phyloP scores from a whole-genome alignment of 2,888 invertebrate genomes.

The Pediacus dermestoides region DNA sequence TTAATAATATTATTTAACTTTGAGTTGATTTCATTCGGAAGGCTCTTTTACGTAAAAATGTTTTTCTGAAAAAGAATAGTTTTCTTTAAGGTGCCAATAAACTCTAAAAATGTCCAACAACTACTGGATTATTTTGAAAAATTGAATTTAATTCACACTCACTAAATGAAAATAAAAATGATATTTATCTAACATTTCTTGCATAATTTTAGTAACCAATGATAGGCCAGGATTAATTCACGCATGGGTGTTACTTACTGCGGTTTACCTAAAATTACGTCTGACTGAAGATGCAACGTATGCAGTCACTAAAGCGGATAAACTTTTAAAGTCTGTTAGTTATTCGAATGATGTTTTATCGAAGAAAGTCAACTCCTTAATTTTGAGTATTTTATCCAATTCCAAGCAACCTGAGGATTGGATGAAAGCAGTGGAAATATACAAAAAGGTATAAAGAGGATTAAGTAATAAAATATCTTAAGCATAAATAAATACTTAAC shows the following conservation, averaged over 20 bases:
- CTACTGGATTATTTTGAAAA: no score
- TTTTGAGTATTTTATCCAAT: conserved; percentile 48
- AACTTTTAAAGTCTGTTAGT: conserved; percentile 39
- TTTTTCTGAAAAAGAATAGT: no score
- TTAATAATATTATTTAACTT: conserved; percentile 16
- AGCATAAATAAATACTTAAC: no score
- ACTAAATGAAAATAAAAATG: no score
- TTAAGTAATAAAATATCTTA: no score
- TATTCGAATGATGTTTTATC: conserved; percentile 37
- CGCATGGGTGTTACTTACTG: conserved; percentile 52
- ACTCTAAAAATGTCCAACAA: no score
- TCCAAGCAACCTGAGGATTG: conserved; percentile 52
- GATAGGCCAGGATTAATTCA: conserved; percentile 49
- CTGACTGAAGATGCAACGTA: conserved; percentile 53
- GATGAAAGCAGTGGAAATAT: conserved; percentile 42
- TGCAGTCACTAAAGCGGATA: conserved; percentile 44
- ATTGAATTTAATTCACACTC: no score
- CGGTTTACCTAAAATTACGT: conserved; percentile 51
- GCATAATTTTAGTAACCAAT: conserved; percentile 44
- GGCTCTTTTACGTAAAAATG: no score
- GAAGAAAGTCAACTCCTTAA: conserved; percentile 37
- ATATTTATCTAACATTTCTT: no score
- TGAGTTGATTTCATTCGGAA: no score
- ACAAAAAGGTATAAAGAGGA: conserved; percentile 41
- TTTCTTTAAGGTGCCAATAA: no score